Evolutionary conservation across 2,797 vertebrate genomes (phyloP).

Genomic region (Dipus sagitta): DNA sequence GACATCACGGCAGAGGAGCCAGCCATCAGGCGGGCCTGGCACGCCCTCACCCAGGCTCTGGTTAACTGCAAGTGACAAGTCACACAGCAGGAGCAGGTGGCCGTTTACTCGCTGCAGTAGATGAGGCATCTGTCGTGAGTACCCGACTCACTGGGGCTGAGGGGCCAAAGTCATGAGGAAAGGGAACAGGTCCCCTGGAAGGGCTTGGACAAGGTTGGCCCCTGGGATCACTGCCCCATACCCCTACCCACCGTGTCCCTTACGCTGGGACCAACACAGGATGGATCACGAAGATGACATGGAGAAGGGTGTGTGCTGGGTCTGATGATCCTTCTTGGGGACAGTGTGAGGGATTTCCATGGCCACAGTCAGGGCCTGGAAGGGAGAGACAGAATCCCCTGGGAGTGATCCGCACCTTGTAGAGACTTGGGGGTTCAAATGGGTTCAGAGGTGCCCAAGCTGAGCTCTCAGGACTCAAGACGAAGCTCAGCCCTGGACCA

Average conservation of each 20-base stretch:
- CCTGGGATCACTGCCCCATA: neutral
- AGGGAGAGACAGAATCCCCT: neutral
- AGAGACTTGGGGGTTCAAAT: accelerated
- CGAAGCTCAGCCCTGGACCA: neutral
- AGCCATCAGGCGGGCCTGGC: accelerated
- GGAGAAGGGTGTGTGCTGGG: accelerated
- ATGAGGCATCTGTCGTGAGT: accelerated
- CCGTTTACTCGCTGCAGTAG: neutral
- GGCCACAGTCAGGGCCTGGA: neutral
- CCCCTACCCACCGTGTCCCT: neutral
- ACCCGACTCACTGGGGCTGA: neutral
- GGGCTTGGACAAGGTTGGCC: neutral
- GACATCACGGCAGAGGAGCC: neutral
- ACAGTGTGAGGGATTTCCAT: neutral
- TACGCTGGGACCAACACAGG: too few relatives aligned
- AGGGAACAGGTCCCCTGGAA: neutral
- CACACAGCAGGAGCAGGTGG: constrained; percentile 7
- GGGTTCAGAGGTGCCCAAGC: neutral
- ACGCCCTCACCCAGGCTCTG: neutral
- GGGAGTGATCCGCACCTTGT: neutral
- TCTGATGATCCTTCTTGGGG: neutral
- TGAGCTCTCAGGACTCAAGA: neutral
- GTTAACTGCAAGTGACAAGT: constrained; percentile 52
- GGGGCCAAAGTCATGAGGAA: neutral
- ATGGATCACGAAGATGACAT: neutral